Conservation (phyloP, 2,797 vertebrate species). For the Rhabdophis nuchalis region DNA sequence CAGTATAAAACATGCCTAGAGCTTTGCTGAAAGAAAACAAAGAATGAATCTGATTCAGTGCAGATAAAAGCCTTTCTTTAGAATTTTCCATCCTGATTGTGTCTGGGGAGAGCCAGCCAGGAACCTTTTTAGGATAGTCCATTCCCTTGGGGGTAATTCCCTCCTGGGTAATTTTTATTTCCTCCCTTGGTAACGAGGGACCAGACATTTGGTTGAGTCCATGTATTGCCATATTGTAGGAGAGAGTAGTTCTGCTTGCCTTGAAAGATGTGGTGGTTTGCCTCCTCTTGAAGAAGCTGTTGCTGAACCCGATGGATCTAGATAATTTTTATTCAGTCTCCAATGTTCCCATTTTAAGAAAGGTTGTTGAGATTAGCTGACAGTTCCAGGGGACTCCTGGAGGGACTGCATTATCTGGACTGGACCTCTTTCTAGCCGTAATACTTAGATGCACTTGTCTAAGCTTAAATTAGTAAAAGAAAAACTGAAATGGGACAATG, state of each 20-base stretch:
- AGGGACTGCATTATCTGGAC: neutral
- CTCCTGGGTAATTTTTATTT: neutral
- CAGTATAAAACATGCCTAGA: neutral
- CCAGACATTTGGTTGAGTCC: neutral
- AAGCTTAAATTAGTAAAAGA: neutral
- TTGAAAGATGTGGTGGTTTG: neutral
- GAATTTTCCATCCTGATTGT: neutral
- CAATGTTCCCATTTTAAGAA: neutral
- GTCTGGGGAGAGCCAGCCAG: neutral
- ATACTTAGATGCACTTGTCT: neutral
- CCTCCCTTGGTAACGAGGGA: neutral
- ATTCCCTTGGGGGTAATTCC: neutral
- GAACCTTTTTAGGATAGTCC: neutral
- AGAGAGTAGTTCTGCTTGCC: neutral
- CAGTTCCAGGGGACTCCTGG: neutral
- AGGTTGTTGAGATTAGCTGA: neutral
- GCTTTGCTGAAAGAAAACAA: neutral
- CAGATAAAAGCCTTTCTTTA: neutral
- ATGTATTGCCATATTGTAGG: neutral
- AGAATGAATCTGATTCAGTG: neutral
- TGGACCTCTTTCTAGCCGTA: neutral
- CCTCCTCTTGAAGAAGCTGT: neutral
- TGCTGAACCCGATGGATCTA: neutral
- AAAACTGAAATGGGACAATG: neutral
- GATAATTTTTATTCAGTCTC: neutral